phyloP scores from a whole-genome alignment of 2,797 vertebrate genomes.

The Notolepis coatsorum region DNA sequence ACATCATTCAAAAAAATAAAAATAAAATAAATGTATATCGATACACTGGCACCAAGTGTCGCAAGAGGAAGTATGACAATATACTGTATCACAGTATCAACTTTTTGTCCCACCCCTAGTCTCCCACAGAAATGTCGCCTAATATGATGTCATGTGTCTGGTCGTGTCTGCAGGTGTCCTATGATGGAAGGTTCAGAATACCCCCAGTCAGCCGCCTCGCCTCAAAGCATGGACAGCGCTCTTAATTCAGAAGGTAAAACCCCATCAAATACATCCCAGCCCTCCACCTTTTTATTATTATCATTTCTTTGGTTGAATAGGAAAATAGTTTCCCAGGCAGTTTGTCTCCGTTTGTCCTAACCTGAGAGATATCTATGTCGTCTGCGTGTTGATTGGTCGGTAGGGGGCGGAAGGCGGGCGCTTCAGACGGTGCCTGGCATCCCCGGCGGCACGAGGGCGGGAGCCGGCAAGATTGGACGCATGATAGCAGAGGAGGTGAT shows the following conservation, averaged over 20 bases:
- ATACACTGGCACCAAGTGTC: too few relatives aligned
- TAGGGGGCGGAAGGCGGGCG: constrained; percentile 90
- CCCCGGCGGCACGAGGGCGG: constrained; percentile 95
- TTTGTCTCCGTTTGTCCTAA: too few relatives aligned
- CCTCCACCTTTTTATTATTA: background rate
- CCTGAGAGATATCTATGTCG: background rate
- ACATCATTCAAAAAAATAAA: too few relatives aligned
- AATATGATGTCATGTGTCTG: too few relatives aligned
- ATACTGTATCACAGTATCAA: too few relatives aligned
- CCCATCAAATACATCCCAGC: background rate
- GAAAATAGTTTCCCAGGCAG: background rate
- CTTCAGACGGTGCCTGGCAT: constrained; percentile 95
- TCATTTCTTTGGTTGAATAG: background rate
- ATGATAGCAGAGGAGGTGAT: constrained; percentile 99
- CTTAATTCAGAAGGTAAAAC: constrained; percentile 89
- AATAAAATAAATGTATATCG: too few relatives aligned
- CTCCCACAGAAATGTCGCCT: too few relatives aligned
- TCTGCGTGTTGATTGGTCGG: constrained; percentile 14
- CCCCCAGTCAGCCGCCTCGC: constrained; percentile 89
- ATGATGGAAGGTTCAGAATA: constrained; percentile 91
- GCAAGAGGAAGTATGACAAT: too few relatives aligned
- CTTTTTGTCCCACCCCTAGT: too few relatives aligned
- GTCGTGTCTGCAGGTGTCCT: constrained; percentile 82
- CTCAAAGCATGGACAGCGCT: constrained; percentile 94
- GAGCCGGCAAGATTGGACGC: constrained; percentile 98